phyloP scores from a whole-genome alignment of 2,888 invertebrate genomes.

The Drosophila conformis region DNA sequence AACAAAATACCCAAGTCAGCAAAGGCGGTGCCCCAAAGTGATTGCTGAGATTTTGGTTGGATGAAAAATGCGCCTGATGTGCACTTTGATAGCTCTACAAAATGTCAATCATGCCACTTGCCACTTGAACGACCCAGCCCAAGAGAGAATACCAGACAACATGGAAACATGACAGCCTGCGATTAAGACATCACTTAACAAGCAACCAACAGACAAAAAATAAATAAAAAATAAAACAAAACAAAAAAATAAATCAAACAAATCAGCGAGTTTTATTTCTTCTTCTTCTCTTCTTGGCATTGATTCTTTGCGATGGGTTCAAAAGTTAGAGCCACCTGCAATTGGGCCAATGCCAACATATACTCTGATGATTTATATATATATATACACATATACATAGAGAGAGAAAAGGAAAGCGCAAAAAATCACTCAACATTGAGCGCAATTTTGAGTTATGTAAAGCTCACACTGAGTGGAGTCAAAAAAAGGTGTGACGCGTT shows the following conservation, averaged over 20 bases:
- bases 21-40: not conserved
- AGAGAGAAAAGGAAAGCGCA: slow-evolving; percentile 12
- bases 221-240: not conserved
- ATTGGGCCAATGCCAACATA: slow-evolving; percentile 71
- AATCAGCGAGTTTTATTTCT: slow-evolving; percentile 14
- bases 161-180: slow-evolving; percentile 63
- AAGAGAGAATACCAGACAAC: slow-evolving; percentile 26
- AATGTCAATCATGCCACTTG: slow-evolving; percentile 48
- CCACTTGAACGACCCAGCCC: slow-evolving; percentile 40
- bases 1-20: slow-evolving; percentile 22
- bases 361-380: not conserved
- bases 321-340: slow-evolving; percentile 70
- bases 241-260: slow-evolving; percentile 57
- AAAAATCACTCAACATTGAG: slow-evolving; percentile 55
- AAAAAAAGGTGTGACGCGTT: slow-evolving; percentile 60
- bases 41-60: slow-evolving; percentile 16
- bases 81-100: slow-evolving; percentile 27
- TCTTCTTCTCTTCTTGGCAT: slow-evolving; percentile 25
- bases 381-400: not conserved
- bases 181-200: slow-evolving; percentile 60
- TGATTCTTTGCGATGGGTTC: slow-evolving; percentile 43
- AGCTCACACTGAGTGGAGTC: slow-evolving; percentile 23
- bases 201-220: slow-evolving; percentile 7
- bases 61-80: slow-evolving; percentile 22
- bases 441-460: slow-evolving; percentile 60